These are phyloP conservation scores for Pectinophora gossypiella DNA, from an alignment of 1,140 invertebrate genomes.

Conservation along the genomic window DNA sequence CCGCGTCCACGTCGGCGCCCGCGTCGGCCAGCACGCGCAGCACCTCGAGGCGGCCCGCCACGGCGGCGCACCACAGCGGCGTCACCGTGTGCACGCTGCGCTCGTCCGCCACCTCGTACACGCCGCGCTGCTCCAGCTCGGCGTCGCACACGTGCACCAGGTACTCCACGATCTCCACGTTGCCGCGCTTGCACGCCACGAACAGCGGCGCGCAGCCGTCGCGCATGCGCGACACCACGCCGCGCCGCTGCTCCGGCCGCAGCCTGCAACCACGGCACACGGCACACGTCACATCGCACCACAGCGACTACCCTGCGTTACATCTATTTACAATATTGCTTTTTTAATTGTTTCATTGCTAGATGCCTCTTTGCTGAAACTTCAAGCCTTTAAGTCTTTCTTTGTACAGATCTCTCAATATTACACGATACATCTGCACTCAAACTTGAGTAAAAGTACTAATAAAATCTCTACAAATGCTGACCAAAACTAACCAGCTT, in stretches of 20 bases:
- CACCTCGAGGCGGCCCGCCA: conserved; percentile 87
- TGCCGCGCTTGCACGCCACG: conserved; percentile 88
- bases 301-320: too few species aligned
- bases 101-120: conserved; percentile 77
- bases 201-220: conserved; percentile 93
- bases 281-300: too few species aligned
- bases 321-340: too few species aligned
- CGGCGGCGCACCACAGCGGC: conserved; percentile 95
- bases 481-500: too few species aligned
- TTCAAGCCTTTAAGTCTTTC: not conserved
- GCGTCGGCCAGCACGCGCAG: conserved; percentile 86
- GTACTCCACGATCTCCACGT: conserved; percentile 92
- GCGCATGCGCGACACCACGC: conserved; percentile 79
- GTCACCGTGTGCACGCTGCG: conserved; percentile 86
- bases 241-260: conserved; percentile 75
- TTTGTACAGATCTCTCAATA: too few species aligned
- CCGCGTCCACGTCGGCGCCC: conserved; percentile 89
- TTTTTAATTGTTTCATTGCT: too few species aligned
- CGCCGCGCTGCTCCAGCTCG: conserved; percentile 89
- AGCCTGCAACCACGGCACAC: conserved; percentile 46
- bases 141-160: conserved; percentile 88
- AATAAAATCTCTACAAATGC: too few species aligned
- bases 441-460: too few species aligned
- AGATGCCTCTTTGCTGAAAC: not conserved
- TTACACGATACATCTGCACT: too few species aligned